A percentile compares a stretch with the other conserved stretches of the same genome.
Evolutionary conservation across 1,140 invertebrate genomes (phyloP).

Genomic region (Batillaria attramentaria): DNA sequence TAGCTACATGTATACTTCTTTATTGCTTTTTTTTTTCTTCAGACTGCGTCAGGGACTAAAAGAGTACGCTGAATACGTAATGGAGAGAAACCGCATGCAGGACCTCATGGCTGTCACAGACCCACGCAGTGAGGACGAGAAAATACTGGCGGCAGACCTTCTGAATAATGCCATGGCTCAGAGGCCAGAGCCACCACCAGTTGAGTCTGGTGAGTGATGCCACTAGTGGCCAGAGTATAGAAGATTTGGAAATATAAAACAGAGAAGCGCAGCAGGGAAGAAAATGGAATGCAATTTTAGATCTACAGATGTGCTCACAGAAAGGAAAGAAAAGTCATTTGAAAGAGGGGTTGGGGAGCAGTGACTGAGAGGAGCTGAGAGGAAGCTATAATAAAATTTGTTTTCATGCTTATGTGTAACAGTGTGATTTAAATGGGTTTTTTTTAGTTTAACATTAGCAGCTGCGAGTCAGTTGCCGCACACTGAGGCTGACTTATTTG

Average conservation of each 20-base stretch:
- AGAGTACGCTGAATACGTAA: slow-evolving; percentile 64
- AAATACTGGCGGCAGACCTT: slow-evolving; percentile 60
- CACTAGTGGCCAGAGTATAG: neutral
- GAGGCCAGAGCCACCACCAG: slow-evolving; percentile 12
- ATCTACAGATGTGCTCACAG: too few relatives aligned
- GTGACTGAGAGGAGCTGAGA: too few relatives aligned
- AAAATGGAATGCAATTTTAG: too few relatives aligned
- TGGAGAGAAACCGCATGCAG: slow-evolving; percentile 47
- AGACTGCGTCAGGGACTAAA: slow-evolving; percentile 59
- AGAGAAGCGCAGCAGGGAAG: neutral
- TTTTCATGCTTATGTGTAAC: too few relatives aligned
- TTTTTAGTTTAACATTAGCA: too few relatives aligned
- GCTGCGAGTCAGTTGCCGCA: too few relatives aligned
- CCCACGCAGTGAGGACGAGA: slow-evolving; percentile 65
- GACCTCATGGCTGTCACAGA: slow-evolving; percentile 59
- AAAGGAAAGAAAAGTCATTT: too few relatives aligned
- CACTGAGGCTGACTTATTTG: neutral
- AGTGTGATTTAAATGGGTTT: neutral
- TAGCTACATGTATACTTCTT: neutral
- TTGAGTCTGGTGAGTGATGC: slow-evolving; percentile 49
- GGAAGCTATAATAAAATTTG: too few relatives aligned
- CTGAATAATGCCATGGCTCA: slow-evolving; percentile 35
- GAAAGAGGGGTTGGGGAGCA: too few relatives aligned
- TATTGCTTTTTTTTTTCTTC: neutral
- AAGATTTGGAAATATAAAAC: neutral